A percentile compares a stretch with the other conserved stretches of the same genome.
Conservation (phyloP, 37 sponge, comb jelly and placozoan species). For the Chondrosia reniformis region DNA sequence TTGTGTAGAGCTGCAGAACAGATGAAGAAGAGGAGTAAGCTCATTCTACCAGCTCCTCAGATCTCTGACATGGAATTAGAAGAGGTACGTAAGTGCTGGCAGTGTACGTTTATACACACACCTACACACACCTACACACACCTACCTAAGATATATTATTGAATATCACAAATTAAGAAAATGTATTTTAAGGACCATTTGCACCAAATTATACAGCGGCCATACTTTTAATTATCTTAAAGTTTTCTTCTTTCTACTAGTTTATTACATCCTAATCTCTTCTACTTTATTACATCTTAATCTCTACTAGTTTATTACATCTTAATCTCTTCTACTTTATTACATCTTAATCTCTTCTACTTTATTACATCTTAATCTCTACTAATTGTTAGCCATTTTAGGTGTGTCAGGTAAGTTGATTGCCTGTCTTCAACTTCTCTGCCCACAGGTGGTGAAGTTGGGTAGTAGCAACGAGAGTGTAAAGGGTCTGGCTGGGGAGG, state of each 20-base stretch:
- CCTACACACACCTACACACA: background rate
- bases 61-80: constrained; percentile 90
- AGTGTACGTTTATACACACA: background rate
- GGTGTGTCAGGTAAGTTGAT: too few relatives aligned
- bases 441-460: constrained; percentile 76
- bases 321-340: background rate
- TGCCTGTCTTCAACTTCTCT: too few relatives aligned
- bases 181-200: too few relatives aligned
- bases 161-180: background rate
- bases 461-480: constrained; percentile 78
- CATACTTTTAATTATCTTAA: background rate
- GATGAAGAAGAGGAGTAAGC: constrained; percentile 81
- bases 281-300: background rate
- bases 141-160: background rate
- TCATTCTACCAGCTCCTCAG: constrained; percentile 95
- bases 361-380: background rate
- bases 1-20: background rate
- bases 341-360: background rate
- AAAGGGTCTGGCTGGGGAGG: constrained; percentile 21
- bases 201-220: background rate
- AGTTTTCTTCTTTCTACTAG: background rate
- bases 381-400: too few relatives aligned
- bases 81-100: constrained; percentile 50
- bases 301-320: background rate
- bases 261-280: background rate